Evolutionary conservation across 2,888 invertebrate genomes (phyloP), one percentile per base, ranked within the genome.

Genomic region (Eulithis testata): DNA sequence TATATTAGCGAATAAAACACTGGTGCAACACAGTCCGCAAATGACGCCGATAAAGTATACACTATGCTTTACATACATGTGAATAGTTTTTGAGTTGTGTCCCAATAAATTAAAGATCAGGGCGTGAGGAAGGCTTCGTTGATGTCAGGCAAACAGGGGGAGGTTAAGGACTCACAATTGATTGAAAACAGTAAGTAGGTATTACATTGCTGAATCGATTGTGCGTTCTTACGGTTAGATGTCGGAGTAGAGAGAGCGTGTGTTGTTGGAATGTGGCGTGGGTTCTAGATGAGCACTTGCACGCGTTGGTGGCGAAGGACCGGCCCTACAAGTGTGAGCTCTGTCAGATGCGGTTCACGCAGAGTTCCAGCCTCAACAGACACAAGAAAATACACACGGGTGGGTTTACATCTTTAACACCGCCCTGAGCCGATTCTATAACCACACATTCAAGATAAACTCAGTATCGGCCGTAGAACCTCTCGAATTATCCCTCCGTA

Each of bases 351-450:
- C 94, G 95, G 87, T 95, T 95, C 89, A 95, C 95, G 81, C 95
- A 95, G 90, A 95, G 95, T 88, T 95, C 95, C 90, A 95, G 95
- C 85, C 93, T 95, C 82, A 95, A 95, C 89, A 94, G 95, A 79
- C 95, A 95, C 91, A 95, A 95, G 90, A 94, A 95, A 84, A 95
- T 95, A 76, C 95, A 95, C 83, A 95, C 95, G 83, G 94, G 94
- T 94, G 91, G 88, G 94, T 93, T 85, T 72, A 79, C 76, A 75
- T 80, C 76, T 80, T 79, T 75, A 49, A 79, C 83, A 76, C 79
- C 80, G 82, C 79, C 81, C 82, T 79, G 80, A 78, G 83, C 79
- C 82, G 78, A 76, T 76, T 76, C 76, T 74, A 71, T 73, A 71
- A 73, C 72, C 75, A 71, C 76, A 76, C 74, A 76, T 71, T 74